Base-by-base conservation (phyloP, 2,888 invertebrate genomes). In the Erebia aethiops region DNA sequence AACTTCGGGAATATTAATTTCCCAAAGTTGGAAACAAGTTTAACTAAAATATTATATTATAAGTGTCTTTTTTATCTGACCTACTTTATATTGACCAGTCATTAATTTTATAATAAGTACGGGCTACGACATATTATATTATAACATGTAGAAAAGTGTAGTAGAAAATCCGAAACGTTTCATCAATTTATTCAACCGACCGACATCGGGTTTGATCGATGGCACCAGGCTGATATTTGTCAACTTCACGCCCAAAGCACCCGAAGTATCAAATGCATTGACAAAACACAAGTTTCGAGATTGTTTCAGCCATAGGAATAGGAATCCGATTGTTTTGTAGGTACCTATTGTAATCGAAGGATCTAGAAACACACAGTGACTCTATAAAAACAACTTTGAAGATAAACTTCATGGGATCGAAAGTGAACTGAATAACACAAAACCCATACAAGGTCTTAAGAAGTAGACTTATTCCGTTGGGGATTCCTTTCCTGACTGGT, bases 141-240 rank as follows among this genome's bases (percentile, higher is more conserved):
- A 26, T 26, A 0, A 26, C 16, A 41, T 43, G 13, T 56, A n/a
- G 5, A n/a, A 18, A 51, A 18, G 7, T n/a, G n/a, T 51, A 14
- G 46, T 35, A 13, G 41, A 35, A 46, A 41, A 63, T 35, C 21
- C 14, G 57, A 87, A 86, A 86, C 84, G 85, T 83, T 83, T 84
- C 83, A 83, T 84, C 84, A 86, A 86, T 87, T 86, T 84, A 84
- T 84, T 82, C 83, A 84, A 86, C 81, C 80, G 84, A n/a, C 81
- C 51, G 65, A 65, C 85, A 83, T 77, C 81, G 82, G 80, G 74
- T 75, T 79, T 87, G 88, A 89, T 88, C 81, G 86, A 88, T 87
- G 85, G 83, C 84, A 82, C 77, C 76, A 74, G 67, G 58, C 82
- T 79, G 84, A 84, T 82, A 85, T 87, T 87, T 86, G 87, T 86